These are phyloP conservation scores for Spinus pinus DNA, from an alignment of 2,797 vertebrate genomes.

Conservation along the genomic window DNA sequence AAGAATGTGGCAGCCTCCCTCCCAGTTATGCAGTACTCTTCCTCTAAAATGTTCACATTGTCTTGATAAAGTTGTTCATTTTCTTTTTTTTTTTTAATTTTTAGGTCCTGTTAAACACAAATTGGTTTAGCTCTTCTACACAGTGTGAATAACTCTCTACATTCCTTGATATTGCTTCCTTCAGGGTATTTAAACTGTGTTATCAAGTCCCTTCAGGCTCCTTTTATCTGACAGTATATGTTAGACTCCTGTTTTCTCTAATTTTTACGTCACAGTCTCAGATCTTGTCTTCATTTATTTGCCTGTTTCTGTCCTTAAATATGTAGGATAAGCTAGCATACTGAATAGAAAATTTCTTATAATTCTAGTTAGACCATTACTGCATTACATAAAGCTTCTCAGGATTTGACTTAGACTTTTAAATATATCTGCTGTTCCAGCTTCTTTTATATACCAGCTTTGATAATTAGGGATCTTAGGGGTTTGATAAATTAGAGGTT, in stretches of 20 bases:
- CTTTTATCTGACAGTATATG: conserved; percentile 53
- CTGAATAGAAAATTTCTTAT: neutral
- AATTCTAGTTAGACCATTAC: neutral
- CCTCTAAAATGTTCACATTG: neutral
- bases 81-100: neutral
- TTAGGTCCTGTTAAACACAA: neutral
- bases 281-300: conserved; percentile 42
- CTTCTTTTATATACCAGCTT: neutral
- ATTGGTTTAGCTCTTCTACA: neutral
- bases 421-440: neutral
- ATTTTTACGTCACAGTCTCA: conserved; percentile 12
- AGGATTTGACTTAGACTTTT: neutral
- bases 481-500: no score
- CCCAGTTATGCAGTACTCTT: neutral
- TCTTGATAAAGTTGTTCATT: neutral
- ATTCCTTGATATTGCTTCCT: neutral
- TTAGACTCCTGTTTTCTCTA: conserved; percentile 3
- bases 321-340: neutral
- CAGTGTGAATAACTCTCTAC: neutral
- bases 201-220: conserved; percentile 43
- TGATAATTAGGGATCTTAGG: neutral
- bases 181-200: conserved; percentile 25
- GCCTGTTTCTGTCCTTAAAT: conserved; percentile 12
- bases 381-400: neutral
- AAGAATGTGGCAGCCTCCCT: neutral